phyloP scores from a whole-genome alignment of 2,888 invertebrate species.

The Campoplex nolae region DNA sequence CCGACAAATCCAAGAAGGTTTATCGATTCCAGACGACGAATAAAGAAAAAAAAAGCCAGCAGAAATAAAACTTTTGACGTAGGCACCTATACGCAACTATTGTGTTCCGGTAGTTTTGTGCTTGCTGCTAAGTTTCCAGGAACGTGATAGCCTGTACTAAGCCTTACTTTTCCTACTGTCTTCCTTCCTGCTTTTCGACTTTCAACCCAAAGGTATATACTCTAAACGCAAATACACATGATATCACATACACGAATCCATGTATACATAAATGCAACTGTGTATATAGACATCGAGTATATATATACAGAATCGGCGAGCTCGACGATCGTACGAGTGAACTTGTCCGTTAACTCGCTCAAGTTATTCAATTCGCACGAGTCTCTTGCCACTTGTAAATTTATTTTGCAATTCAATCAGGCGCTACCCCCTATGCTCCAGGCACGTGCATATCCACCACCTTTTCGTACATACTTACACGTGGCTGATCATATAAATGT shows the following conservation, averaged over 20 bases:
- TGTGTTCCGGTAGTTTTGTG: not conserved
- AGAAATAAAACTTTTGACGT: not conserved
- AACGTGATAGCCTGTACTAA: conserved; percentile 2
- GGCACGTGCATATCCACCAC: conserved; percentile 57
- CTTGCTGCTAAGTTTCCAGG: not conserved
- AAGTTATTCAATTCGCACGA: conserved; percentile 76
- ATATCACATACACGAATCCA: not conserved
- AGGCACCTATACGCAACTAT: not conserved
- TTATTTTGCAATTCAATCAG: conserved; percentile 78
- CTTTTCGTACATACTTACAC: conserved; percentile 50
- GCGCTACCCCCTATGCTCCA: conserved; percentile 66
- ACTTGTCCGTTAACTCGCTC: conserved; percentile 74
- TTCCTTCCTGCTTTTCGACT: not conserved
- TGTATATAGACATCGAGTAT: not conserved
- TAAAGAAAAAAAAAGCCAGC: not conserved
- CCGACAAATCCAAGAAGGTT: not conserved
- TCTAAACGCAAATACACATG: conserved; percentile 30
- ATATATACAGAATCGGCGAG: conserved; percentile 40
- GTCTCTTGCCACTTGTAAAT: conserved; percentile 75
- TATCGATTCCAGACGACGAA: not conserved
- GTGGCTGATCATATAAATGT: conserved; percentile 36
- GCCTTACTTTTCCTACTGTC: conserved; percentile 6
- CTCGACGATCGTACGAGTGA: conserved; percentile 60
- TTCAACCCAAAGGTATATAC: conserved; percentile 11
- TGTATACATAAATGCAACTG: conserved; percentile 10